These are phyloP conservation scores for Archips xylosteana DNA, from an alignment of 2,888 invertebrate genomes.

Conservation along the genomic window DNA sequence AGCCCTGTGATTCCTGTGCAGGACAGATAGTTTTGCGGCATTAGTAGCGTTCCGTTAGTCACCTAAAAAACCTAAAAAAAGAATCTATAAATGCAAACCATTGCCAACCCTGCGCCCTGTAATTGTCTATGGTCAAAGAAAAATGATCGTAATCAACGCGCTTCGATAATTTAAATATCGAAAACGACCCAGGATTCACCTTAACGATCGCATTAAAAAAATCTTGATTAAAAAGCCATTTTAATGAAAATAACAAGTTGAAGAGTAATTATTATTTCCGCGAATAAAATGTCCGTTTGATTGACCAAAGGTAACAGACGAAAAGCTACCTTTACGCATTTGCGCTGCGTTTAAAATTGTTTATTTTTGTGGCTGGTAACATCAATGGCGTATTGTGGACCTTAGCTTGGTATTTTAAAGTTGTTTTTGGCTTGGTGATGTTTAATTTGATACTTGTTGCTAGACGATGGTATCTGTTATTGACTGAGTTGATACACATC, in stretches of 20 bases:
- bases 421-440: slow-evolving; percentile 35
- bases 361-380: not conserved
- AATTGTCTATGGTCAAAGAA: slow-evolving; percentile 36
- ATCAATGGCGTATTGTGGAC: not conserved
- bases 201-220: slow-evolving; percentile 33
- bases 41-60: too few species aligned
- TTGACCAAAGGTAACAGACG: slow-evolving; percentile 21
- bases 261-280: slow-evolving; percentile 49
- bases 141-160: slow-evolving; percentile 35
- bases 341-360: slow-evolving; percentile 17
- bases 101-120: slow-evolving; percentile 8
- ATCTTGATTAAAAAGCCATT: slow-evolving; percentile 41
- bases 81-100: not conserved
- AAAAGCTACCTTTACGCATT: slow-evolving; percentile 18
- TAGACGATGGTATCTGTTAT: slow-evolving; percentile 42
- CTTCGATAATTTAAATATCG: slow-evolving; percentile 32
- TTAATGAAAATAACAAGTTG: slow-evolving; percentile 49
- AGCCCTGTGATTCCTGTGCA: too few species aligned
- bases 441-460: slow-evolving; percentile 46
- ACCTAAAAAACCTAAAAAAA: too few species aligned
- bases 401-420: slow-evolving; percentile 29
- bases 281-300: slow-evolving; percentile 43
- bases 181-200: slow-evolving; percentile 34
- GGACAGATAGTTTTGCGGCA: too few species aligned
- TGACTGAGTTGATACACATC: slow-evolving; percentile 43